These are phyloP conservation scores for Hypanus sabinus DNA, from an alignment of 2,113 vertebrate species.

Conservation along the genomic window DNA sequence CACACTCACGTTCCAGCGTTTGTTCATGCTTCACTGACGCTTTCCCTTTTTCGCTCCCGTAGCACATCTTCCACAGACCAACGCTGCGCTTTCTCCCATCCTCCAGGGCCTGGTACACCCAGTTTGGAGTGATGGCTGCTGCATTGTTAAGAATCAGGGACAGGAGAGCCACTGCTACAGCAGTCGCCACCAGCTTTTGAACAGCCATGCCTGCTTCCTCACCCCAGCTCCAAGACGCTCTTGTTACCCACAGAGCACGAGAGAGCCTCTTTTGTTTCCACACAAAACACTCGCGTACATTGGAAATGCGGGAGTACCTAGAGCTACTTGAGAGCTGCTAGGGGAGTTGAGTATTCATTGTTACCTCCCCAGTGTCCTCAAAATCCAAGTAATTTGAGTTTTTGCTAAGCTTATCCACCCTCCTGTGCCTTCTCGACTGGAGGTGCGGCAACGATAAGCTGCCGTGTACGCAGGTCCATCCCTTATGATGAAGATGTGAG, in stretches of 20 bases:
- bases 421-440: slow-evolving; percentile 74
- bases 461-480: slow-evolving; percentile 66
- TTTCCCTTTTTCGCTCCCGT: slow-evolving; percentile 57
- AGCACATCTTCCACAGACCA: slow-evolving; percentile 90
- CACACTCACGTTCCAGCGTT: slow-evolving; percentile 63
- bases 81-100: slow-evolving; percentile 84
- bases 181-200: slow-evolving; percentile 83
- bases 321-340: slow-evolving; percentile 17
- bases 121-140: slow-evolving; percentile 86
- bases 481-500: slow-evolving; percentile 41
- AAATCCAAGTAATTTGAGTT: not conserved
- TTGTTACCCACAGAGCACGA: not conserved
- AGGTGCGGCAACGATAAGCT: slow-evolving; percentile 57
- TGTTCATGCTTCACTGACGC: slow-evolving; percentile 50
- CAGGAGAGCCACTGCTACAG: slow-evolving; percentile 83
- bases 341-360: slow-evolving; percentile 11
- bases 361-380: not conserved
- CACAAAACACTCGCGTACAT: not conserved
- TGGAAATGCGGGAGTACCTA: not conserved
- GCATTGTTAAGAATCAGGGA: slow-evolving; percentile 88
- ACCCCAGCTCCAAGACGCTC: not conserved
- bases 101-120: slow-evolving; percentile 84
- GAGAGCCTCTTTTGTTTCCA: slow-evolving; percentile 12
- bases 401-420: slow-evolving; percentile 66
- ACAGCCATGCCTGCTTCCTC: slow-evolving; percentile 69